Evolutionary conservation across 2,888 invertebrate species (phyloP), one percentile per base, ranked within the genome.

Genomic region (Drosophila fulvimacula): DNA sequence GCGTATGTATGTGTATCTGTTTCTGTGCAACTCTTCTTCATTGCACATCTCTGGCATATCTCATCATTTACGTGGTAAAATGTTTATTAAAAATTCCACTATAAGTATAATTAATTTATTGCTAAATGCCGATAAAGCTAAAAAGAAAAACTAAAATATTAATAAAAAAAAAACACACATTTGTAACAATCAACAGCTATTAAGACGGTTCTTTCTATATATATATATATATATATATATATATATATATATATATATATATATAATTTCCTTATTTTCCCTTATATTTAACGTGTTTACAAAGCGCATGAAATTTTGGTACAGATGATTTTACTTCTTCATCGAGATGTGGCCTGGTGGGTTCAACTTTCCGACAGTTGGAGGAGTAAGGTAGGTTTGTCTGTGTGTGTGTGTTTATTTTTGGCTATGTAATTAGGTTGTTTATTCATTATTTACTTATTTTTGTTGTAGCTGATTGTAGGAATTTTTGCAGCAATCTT

Each of bases 401-500:
- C 36, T 17, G n/a, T 39, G 21, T 39, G 10, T 52, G 19, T 39
- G 10, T 59, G 27, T 65, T 46, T 52, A 21, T 44, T 5, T n/a
- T 30, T 41, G 30, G 13, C 11, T 58, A 48, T 71, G 49, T 64
- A 60, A 42, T 42, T 70, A 59, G 42, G 55, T 13, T 15, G 10
- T 21, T n/a, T 7, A 41, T 52, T 61, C 48, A 30, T 75, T 51
- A 30, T 30, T 30, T 24, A 5, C 5, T 71, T 73, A 56, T 60
- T 36, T 80, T 69, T 82, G 58, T 79, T 62, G 44, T 80, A 76
- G 68, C 78, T 71, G 78, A 68, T 78, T 86, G 68, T 89, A 88
- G 89, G 88, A 88, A 82, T 71, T 57, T 5, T 74, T 64, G 73
- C 84, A 76, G 59, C 55, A 49, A 36, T 60, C 68, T 79, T 73